Base-by-base conservation (phyloP, 2,888 invertebrate species). In the Drosophila barbarae region DNA sequence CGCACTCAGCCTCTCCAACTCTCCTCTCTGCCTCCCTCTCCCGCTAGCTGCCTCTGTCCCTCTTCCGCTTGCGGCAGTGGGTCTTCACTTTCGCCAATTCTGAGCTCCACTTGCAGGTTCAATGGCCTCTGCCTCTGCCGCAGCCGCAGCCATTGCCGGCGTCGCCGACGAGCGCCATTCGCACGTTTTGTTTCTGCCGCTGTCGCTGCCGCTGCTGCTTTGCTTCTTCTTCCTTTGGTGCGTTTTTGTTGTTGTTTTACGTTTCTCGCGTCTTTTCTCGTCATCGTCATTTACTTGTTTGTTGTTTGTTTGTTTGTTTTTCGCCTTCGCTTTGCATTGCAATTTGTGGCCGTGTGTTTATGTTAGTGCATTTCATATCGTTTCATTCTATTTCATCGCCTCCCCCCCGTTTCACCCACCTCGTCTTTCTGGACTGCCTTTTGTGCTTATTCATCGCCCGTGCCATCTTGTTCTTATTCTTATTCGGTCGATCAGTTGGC, bases 21-120 rank as follows among this genome's bases (percentile, higher is more conserved):
- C 23, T 46, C 42, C 36, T 10, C 50, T 13, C 23, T 23, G 23
- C 23, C 23, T n/a, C 41, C 35, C 26, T 23, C 23, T 4, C 46
- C 42, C 34, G 64, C 23, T 30, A 5, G 26, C 44, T 61, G 26
- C n/a, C 28, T 32, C 52, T 44, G 21, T 61, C 59, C 52, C 46
- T 51, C 50, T 63, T 69, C 82, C 66, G 84, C 86, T 76, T 78
- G 84, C 77, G 81, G 86, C 84, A 84, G 72, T 86, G 77, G 81
- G 86, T 86, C 85, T 85, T 85, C 85, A 85, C 85, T 85, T 85
- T 85, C 85, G 85, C 85, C 85, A 86, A 86, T 86, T 82, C 84
- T 82, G 81, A 82, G 81, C 81, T 82, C 82, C 70, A 82, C 74
- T 85, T 84, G 68, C 72, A 76, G 83, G 82, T 85, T 82, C 86